phyloP scores from a whole-genome alignment of 2,888 invertebrate genomes.

The Trachelus troglodyta region DNA sequence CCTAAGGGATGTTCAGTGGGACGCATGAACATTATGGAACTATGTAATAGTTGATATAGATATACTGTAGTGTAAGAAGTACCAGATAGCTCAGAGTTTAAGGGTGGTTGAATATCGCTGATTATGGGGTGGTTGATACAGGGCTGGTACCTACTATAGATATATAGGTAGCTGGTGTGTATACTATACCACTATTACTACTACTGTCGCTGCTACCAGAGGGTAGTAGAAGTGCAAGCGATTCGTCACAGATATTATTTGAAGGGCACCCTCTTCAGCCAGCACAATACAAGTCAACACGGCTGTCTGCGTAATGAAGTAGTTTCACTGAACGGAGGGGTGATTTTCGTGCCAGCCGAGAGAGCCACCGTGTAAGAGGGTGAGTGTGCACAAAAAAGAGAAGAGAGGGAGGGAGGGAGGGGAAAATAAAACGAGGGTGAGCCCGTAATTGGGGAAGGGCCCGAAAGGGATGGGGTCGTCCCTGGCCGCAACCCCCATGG shows the following conservation, averaged over 20 bases:
- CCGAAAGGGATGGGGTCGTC: conserved; percentile 33
- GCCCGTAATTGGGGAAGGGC: conserved; percentile 63
- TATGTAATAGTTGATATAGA: too few relatives aligned
- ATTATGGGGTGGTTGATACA: too few relatives aligned
- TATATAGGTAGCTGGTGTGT: too few relatives aligned
- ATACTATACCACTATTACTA: too few relatives aligned
- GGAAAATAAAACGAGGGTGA: neutral
- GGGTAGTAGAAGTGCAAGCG: conserved; percentile 52
- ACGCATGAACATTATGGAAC: too few relatives aligned
- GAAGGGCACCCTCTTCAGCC: conserved; percentile 46
- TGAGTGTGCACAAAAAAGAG: too few relatives aligned
- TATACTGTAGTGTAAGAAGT: too few relatives aligned
- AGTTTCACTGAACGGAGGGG: conserved; percentile 56
- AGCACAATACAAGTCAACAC: conserved; percentile 66
- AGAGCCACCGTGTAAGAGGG: conserved; percentile 10
- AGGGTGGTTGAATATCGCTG: too few relatives aligned
- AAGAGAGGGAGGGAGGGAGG: too few relatives aligned
- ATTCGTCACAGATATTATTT: conserved; percentile 67
- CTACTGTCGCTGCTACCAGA: too few relatives aligned
- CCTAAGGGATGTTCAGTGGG: too few relatives aligned
- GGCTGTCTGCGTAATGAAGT: conserved; percentile 67
- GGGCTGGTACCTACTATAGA: neutral
- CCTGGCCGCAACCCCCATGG: conserved; percentile 43
- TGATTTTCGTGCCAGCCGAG: conserved; percentile 31
- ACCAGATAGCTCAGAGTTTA: too few relatives aligned